Evolutionary conservation across 2,113 vertebrate genomes (phyloP).

Genomic region (Lophura nycthemera): DNA sequence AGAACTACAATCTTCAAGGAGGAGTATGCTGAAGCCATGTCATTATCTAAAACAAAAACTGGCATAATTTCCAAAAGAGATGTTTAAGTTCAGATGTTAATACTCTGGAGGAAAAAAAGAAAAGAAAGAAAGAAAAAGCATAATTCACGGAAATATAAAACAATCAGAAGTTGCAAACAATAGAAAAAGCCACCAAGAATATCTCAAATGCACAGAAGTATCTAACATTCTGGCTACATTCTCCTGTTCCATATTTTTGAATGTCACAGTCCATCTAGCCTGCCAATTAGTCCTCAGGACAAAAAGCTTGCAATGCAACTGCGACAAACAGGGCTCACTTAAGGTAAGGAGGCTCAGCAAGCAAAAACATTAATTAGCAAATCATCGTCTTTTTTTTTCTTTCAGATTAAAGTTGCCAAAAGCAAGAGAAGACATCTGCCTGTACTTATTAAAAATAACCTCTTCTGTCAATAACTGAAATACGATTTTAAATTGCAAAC

Average conservation of each 20-base stretch:
- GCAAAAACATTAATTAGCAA: constrained; percentile 51
- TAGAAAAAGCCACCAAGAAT: background rate
- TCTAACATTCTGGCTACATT: constrained; percentile 5
- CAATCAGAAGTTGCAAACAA: background rate
- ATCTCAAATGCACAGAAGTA: background rate
- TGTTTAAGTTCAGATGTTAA: background rate
- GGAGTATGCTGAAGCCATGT: background rate
- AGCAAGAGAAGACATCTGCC: constrained; percentile 34
- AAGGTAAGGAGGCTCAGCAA: constrained; percentile 11
- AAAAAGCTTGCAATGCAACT: background rate
- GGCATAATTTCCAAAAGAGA: background rate
- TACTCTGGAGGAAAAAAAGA: background rate
- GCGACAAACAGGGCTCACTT: constrained; percentile 13
- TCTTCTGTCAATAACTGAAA: background rate
- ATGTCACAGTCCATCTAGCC: constrained; percentile 5
- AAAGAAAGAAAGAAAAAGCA: background rate
- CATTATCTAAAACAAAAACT: background rate
- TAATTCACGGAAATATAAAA: background rate
- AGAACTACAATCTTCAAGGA: background rate
- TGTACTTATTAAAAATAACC: constrained; percentile 17
- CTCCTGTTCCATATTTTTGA: background rate
- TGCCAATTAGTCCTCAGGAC: constrained; percentile 52
- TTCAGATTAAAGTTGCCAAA: constrained; percentile 5
- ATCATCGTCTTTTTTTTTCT: background rate
- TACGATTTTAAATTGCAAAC: background rate